These are phyloP conservation scores for Melieria picta DNA, from an alignment of 2,888 invertebrate species.

Conservation along the genomic window DNA sequence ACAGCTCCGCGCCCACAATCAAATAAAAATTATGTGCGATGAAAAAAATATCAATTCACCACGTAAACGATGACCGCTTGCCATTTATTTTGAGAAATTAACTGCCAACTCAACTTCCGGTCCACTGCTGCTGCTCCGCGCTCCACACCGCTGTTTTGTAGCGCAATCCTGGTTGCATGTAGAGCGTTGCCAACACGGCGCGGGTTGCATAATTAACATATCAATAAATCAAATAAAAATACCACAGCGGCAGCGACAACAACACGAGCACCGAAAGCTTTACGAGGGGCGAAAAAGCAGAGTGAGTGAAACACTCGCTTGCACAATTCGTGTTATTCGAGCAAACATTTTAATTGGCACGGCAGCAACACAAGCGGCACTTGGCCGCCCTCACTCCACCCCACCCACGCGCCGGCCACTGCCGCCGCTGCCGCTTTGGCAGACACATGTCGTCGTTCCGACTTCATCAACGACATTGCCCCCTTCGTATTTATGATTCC, in stretches of 20 bases:
- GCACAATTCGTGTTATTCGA: constrained; percentile 22
- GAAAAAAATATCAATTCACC: no score
- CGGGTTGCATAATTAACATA: constrained; percentile 6
- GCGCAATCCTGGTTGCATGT: no score
- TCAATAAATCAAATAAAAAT: constrained; percentile 23
- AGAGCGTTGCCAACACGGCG: no score
- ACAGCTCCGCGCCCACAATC: no score
- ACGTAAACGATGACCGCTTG: no score
- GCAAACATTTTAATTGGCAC: constrained; percentile 30
- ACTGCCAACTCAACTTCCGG: no score
- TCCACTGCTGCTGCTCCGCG: no score
- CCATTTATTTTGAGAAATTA: no score
- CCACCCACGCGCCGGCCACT: background rate
- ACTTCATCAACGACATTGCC: background rate
- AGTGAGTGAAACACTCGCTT: constrained; percentile 6
- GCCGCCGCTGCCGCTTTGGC: background rate
- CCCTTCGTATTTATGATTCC: background rate
- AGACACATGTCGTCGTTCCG: background rate
- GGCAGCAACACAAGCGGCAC: constrained; percentile 22
- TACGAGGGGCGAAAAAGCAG: constrained; percentile 2
- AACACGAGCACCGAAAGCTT: no score
- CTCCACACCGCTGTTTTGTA: no score
- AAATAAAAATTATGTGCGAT: no score
- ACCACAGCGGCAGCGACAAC: no score
- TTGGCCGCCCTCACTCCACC: constrained; percentile 16